Percentiles rank a stretch among this genome's conserved stretches.
These are phyloP conservation scores for Belonocnema kinseyi DNA, from an alignment of 1,140 invertebrate species.

Conservation along the genomic window DNA sequence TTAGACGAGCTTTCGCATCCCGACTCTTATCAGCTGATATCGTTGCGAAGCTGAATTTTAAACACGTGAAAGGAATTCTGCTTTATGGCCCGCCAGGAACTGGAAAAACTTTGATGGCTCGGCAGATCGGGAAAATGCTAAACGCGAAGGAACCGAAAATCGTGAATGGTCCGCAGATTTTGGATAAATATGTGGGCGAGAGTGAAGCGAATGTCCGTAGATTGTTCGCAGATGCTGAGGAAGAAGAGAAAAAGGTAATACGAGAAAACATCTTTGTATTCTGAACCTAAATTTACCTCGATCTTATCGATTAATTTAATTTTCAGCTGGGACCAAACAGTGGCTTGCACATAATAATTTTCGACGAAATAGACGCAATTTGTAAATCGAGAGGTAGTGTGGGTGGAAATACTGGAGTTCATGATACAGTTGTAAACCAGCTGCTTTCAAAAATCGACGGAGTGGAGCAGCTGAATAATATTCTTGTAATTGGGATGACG, in stretches of 20 bases:
- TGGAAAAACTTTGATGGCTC: constrained; percentile 99
- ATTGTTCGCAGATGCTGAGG: constrained; percentile 98
- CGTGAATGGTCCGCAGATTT: constrained; percentile 98
- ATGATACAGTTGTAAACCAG: constrained; percentile 99
- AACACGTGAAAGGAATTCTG: constrained; percentile 98
- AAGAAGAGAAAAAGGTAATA: constrained; percentile 93
- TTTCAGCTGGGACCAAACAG: constrained; percentile 91
- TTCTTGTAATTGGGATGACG: constrained; percentile 98
- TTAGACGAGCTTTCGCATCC: constrained; percentile 98
- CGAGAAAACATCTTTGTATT: background rate
- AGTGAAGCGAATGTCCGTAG: constrained; percentile 98
- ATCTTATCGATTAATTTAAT: constrained; percentile 21
- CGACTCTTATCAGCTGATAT: constrained; percentile 98
- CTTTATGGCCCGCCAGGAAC: constrained; percentile 98
- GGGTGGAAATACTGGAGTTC: constrained; percentile 96
- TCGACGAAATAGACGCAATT: constrained; percentile 99
- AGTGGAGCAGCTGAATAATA: constrained; percentile 99
- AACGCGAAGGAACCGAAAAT: constrained; percentile 99
- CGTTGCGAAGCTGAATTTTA: constrained; percentile 96
- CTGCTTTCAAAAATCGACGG: constrained; percentile 99
- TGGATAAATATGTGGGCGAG: constrained; percentile 99
- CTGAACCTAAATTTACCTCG: background rate
- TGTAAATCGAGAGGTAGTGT: constrained; percentile 99
- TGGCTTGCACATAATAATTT: constrained; percentile 99
- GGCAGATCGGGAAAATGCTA: constrained; percentile 99